A percentile compares a stretch with the other conserved stretches of the same genome.
phyloP scores from a whole-genome alignment of 2,888 invertebrate genomes.

The Sabellastarte sp. region DNA sequence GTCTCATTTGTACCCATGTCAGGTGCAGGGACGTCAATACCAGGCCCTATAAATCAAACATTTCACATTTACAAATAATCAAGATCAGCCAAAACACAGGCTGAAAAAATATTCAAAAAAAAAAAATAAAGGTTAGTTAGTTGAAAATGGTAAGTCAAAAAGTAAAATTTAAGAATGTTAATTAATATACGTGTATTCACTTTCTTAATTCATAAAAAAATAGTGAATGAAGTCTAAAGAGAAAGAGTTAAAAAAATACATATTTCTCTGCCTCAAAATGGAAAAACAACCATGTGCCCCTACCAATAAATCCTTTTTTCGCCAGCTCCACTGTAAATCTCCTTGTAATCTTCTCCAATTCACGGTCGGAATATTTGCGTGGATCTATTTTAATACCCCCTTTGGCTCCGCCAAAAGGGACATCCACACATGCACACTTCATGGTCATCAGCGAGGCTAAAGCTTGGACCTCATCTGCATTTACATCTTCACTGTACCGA shows the following conservation, averaged over 20 bases:
- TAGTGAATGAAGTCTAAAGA: too few relatives aligned
- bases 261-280: too few relatives aligned
- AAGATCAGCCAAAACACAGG: background rate
- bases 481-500: slow-evolving; percentile 88
- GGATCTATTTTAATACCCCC: slow-evolving; percentile 97
- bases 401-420: slow-evolving; percentile 91
- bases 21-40: slow-evolving; percentile 97
- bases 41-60: slow-evolving; percentile 81
- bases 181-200: too few relatives aligned
- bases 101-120: background rate
- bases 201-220: too few relatives aligned
- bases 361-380: slow-evolving; percentile 83
- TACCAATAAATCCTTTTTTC: slow-evolving; percentile 93
- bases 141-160: too few relatives aligned
- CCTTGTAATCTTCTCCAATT: slow-evolving; percentile 95
- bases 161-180: too few relatives aligned
- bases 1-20: slow-evolving; percentile 98
- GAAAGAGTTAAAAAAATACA: too few relatives aligned
- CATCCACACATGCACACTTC: slow-evolving; percentile 98
- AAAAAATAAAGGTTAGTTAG: too few relatives aligned
- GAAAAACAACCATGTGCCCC: slow-evolving; percentile 1
- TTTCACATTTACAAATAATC: too few relatives aligned
- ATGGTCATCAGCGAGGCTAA: slow-evolving; percentile 97
- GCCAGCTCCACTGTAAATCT: slow-evolving; percentile 91
- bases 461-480: slow-evolving; percentile 92